Percentiles rank a stretch among this genome's conserved stretches.
Evolutionary conservation across 2,888 invertebrate genomes (phyloP).

Genomic region (Pandemis cinnamomeana): DNA sequence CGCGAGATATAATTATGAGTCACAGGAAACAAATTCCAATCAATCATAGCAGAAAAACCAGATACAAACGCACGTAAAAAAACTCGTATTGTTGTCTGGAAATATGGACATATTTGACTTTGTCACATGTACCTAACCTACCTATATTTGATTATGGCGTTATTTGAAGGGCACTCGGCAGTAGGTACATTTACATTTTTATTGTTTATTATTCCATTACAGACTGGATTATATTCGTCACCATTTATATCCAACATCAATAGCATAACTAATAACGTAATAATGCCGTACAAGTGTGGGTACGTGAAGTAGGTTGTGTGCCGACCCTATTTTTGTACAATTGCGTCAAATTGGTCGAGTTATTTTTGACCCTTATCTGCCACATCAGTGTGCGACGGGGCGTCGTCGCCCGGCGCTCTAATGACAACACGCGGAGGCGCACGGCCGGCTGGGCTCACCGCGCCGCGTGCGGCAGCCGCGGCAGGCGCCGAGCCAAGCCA

Average conservation of each 20-base stretch:
- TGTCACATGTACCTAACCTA: background rate
- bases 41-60: background rate
- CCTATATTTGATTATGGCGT: background rate
- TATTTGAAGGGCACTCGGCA: background rate
- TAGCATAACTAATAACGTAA: too few relatives aligned
- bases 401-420: background rate
- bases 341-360: too few relatives aligned
- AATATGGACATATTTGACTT: background rate
- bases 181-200: background rate
- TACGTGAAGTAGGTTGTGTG: too few relatives aligned
- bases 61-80: background rate
- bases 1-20: background rate
- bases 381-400: too few relatives aligned
- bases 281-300: too few relatives aligned
- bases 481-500: too few relatives aligned
- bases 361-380: too few relatives aligned
- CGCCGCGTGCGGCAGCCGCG: too few relatives aligned
- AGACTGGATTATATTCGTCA: too few relatives aligned
- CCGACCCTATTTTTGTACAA: too few relatives aligned
- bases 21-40: background rate
- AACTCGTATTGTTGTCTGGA: background rate
- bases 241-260: too few relatives aligned
- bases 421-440: background rate
- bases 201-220: background rate
- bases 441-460: too few relatives aligned